Evolutionary conservation across 37 sponge, comb jelly and placozoan genomes (phyloP).

Genomic region (Tethya wilhelma): DNA sequence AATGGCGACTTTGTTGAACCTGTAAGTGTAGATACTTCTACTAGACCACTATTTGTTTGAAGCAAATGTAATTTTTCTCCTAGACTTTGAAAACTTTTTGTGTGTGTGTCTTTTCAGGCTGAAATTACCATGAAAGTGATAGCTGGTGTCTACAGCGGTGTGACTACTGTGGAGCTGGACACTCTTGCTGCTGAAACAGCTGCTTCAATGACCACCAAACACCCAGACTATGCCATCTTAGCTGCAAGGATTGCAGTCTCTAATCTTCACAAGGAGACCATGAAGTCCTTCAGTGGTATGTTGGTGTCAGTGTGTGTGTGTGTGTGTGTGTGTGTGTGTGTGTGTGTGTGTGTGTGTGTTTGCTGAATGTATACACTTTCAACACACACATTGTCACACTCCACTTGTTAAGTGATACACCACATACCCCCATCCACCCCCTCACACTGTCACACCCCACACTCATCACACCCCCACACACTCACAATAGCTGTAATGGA

Average conservation of each 20-base stretch:
- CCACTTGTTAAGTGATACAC: no score
- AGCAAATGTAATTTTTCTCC: neutral
- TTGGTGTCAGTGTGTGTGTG: no score
- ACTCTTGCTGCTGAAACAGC: conserved; percentile 99
- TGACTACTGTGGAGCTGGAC: conserved; percentile 98
- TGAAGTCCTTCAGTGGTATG: conserved; percentile 86
- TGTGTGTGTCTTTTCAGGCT: conserved; percentile 52
- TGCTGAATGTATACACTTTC: no score
- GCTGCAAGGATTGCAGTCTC: conserved; percentile 97
- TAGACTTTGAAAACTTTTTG: no score
- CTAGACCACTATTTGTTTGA: neutral
- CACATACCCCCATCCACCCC: no score
- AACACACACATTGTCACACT: no score
- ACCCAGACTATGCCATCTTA: conserved; percentile 98
- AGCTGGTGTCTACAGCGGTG: conserved; percentile 90
- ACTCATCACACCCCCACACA: neutral
- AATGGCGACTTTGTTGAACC: conserved; percentile 92
- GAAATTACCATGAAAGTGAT: conserved; percentile 97
- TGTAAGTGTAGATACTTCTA: conserved; percentile 46
- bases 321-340: no score
- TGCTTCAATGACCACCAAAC: conserved; percentile 96
- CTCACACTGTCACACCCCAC: no score
- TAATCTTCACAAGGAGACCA: conserved; percentile 99
- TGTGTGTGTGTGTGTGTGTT: neutral
- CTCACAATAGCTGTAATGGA: conserved; percentile 83